Evolutionary conservation across 2,888 invertebrate species (phyloP), one percentile per base, ranked within the genome.

Genomic region (Epinotia nisella): DNA sequence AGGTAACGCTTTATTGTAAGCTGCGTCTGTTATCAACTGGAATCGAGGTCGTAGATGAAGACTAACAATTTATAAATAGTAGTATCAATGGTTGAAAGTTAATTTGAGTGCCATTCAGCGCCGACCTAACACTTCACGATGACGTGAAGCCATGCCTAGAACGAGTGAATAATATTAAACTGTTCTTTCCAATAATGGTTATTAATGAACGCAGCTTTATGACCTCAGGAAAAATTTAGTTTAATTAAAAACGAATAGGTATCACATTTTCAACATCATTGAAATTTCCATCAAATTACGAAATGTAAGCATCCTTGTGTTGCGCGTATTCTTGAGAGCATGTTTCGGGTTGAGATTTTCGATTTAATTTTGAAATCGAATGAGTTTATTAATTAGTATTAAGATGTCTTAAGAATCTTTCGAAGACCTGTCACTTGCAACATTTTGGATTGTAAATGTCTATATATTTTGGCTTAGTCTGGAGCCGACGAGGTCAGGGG

Each of bases 401-500:
- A 24, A 29, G 39, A 39, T 17, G 17, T 45, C 45, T 4, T 51
- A 51, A 24, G 17, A n/a, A 45, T 29, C 17, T 29, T 4, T 24
- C 24, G 3, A 29, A 13, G 10, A 24, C 7, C 29, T 51, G 39
- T 53, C 2, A 3, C 35, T 35, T 39, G 21, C 21, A 41, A 17
- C n/a, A 53, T 56, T 21, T 55, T 3, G 55, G 13, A 17, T 61
- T 10, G 21, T 21, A 55, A 55, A n/a, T n/a, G 49, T 49, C 13
- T 61, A 21, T 19, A 71, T 55, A 61, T 61, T 61, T 58, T 45
- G 61, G 67, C 19, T 41, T 66, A 65, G 21, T 59, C 66, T 59
- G 58, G 35, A 56, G 39, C 49, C 59, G 35, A 35, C 55, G 66
- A 61, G 53, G 61, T 39, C 70, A 62, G 74, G 61, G 58, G 67